Evolutionary conservation across 2,797 vertebrate genomes (phyloP).

Genomic region (Bovichtus variegatus): DNA sequence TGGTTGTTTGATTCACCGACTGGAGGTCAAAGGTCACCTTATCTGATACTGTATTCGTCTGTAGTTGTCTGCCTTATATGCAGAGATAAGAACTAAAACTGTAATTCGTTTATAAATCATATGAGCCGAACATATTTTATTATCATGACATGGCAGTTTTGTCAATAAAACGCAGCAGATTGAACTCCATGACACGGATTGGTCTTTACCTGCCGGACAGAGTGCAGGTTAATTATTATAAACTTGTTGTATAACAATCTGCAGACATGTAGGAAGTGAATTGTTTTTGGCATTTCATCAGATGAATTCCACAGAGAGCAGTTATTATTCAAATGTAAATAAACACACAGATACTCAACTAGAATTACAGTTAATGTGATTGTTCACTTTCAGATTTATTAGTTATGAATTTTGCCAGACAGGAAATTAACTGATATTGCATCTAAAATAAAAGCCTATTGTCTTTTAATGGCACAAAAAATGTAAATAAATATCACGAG

Average conservation of each 20-base stretch:
- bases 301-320: too few species aligned
- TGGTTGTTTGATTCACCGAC: too few species aligned
- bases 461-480: too few species aligned
- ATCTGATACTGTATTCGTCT: too few species aligned
- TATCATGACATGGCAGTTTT: neutral
- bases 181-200: neutral
- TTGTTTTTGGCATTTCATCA: neutral
- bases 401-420: neutral
- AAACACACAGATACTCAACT: too few species aligned
- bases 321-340: neutral
- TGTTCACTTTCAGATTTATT: too few species aligned
- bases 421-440: neutral
- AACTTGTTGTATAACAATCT: neutral
- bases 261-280: neutral
- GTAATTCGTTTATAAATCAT: neutral
- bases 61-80: too few species aligned
- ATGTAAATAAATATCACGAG: too few species aligned
- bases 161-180: neutral
- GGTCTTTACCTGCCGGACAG: neutral
- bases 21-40: too few species aligned
- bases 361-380: too few species aligned
- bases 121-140: neutral
- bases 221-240: slow-evolving; percentile 18
- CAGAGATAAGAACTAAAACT: too few species aligned
- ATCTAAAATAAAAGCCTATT: neutral